Base-by-base conservation (phyloP, 1,140 invertebrate genomes). In the Rhopalosiphum padi region DNA sequence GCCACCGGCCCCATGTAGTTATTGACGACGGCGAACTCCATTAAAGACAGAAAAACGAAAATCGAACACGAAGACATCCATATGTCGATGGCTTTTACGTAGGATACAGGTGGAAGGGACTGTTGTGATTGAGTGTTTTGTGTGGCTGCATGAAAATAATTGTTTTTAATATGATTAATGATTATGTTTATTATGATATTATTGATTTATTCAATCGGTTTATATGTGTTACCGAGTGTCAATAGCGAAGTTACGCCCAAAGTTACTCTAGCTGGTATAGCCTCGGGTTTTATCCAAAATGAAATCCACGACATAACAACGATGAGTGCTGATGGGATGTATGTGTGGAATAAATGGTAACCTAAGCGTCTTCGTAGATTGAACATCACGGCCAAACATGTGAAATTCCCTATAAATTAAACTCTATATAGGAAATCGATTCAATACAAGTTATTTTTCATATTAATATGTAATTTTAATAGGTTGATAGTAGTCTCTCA, bases 31-130 rank as follows among this genome's bases (percentile, higher is more conserved):
- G 98, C 98, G 95, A 98, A 99, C 95, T 99, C 98, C 96, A 99
- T 98, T 1, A 99, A 95, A 0, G 98, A 98, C n/a, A 98, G 96
- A 95, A 99, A 99, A 8, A 98, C 98, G 95, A 98, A 98, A 37
- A 98, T 97, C 37, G 98, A 98, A 95, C 98, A 98, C 15, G 97
- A 98, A 0, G 98, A 98, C 98, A 98, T 98, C 97, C 98, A 99
- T 0, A 98, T 97, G 95, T 99, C 98, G 93, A 99, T 98, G 0
- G 98, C 98, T 95, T 98, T 98, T 0, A 98, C 98, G 95, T 98
- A 98, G 0, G 97, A 98, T 0, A 98, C 98, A 0, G 98, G 98
- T 0, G 98, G 98, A 94, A 98, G 95, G n/a, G 97, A 98, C 94
- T 98, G 97, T 95, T 98, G 98, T 1, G 98, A 98, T 94, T 98